Percentiles rank a stretch among this genome's conserved stretches.
These are phyloP conservation scores for Cephonodes hylas DNA, from an alignment of 2,888 invertebrate species.

Conservation along the genomic window DNA sequence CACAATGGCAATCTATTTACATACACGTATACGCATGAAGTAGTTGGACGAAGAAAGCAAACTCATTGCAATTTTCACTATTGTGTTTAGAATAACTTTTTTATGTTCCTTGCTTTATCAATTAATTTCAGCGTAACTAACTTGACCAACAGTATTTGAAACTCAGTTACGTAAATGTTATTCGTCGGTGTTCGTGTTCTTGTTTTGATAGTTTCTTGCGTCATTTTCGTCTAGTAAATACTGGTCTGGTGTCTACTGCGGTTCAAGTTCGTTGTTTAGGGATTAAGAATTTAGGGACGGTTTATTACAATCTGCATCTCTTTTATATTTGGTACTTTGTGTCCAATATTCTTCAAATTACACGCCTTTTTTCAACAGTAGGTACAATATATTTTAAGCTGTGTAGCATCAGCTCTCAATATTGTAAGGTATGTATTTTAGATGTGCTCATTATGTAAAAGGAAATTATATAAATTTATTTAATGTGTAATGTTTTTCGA, in stretches of 20 bases:
- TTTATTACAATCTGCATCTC: neutral
- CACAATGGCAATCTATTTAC: slow-evolving; percentile 5
- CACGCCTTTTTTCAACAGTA: no score
- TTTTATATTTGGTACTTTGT: no score
- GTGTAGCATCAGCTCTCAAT: no score
- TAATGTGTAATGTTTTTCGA: no score
- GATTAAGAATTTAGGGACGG: neutral
- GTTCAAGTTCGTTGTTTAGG: neutral
- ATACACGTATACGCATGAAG: neutral
- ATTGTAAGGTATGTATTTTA: no score
- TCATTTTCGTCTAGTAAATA: neutral
- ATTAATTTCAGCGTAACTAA: neutral
- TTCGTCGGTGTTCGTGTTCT: neutral
- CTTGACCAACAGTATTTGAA: neutral
- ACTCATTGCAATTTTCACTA: neutral
- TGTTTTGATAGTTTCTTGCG: neutral
- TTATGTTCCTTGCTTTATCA: neutral
- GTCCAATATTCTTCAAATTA: no score
- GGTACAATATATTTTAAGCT: no score
- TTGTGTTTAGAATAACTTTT: neutral
- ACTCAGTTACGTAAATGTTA: neutral
- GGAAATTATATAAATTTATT: no score
- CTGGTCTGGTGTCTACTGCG: neutral
- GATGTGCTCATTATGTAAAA: no score
- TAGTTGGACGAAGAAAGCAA: neutral